phyloP scores from a whole-genome alignment of 2,888 invertebrate genomes.

The Vannuccia rotundouncinata region DNA sequence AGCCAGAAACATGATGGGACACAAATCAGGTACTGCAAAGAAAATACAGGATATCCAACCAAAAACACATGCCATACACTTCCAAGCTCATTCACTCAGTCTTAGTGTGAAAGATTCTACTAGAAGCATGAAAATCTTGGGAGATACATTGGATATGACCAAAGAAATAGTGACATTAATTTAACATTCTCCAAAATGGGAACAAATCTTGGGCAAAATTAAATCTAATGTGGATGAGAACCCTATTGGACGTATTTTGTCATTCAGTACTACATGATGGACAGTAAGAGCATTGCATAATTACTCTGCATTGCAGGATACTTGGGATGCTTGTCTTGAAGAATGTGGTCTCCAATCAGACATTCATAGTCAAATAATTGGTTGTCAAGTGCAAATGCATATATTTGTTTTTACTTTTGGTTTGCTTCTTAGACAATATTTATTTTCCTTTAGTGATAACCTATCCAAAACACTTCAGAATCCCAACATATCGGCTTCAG shows the following conservation, averaged over 20 bases:
- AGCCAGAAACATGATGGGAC: not conserved
- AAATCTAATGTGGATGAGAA: not conserved
- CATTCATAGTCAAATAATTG: not conserved
- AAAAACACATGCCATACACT: not conserved
- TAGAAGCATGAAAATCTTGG: not conserved
- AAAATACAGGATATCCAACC: not conserved
- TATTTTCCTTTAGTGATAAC: not conserved
- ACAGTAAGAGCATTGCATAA: too few relatives aligned
- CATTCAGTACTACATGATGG: too few relatives aligned
- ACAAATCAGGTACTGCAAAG: not conserved
- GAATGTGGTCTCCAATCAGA: not conserved
- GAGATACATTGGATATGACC: not conserved
- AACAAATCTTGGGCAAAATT: not conserved
- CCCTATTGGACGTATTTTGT: too few relatives aligned
- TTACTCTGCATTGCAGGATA: too few relatives aligned
- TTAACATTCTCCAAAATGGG: not conserved
- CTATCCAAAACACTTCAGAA: slow-evolving; percentile 9
- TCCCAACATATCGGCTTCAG: not conserved
- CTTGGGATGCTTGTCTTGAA: slow-evolving; percentile 20
- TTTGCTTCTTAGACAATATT: not conserved
- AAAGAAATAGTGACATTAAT: not conserved
- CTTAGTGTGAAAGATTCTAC: not conserved
- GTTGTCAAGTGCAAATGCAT: not conserved
- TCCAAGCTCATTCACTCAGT: not conserved
- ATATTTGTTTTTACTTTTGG: not conserved